phyloP scores from a whole-genome alignment of 2,888 invertebrate species.

The Drosophila flavopinicola region DNA sequence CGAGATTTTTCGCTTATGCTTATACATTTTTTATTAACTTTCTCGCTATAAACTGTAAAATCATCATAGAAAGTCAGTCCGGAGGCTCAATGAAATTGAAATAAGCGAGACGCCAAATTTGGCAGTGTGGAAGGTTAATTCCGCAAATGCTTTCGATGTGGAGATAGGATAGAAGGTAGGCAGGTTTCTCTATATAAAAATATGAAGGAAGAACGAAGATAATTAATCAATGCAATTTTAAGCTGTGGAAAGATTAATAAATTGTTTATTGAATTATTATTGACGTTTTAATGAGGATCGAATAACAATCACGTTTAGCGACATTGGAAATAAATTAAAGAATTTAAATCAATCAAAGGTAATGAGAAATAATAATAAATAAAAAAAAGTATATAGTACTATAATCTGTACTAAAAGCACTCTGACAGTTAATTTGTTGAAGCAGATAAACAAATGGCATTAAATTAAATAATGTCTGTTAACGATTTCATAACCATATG shows the following conservation, averaged over 20 bases:
- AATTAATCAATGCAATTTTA: conserved; percentile 1
- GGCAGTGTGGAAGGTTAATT: conserved; percentile 42
- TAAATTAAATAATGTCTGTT: conserved; percentile 58
- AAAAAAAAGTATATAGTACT: neutral
- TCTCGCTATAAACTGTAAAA: conserved; percentile 68
- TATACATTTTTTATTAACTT: conserved; percentile 58
- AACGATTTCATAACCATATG: conserved; percentile 61
- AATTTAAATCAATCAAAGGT: too few relatives aligned
- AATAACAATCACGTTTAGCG: too few relatives aligned
- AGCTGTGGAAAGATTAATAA: neutral
- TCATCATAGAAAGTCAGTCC: conserved; percentile 67
- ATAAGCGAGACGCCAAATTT: conserved; percentile 23
- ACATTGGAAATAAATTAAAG: too few relatives aligned
- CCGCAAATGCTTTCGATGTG: conserved; percentile 18
- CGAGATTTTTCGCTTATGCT: conserved; percentile 51
- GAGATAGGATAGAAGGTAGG: conserved; percentile 7
- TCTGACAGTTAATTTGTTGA: conserved; percentile 16
- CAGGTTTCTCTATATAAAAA: neutral
- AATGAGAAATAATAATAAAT: too few relatives aligned
- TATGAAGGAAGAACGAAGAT: neutral
- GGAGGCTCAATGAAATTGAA: conserved; percentile 40
- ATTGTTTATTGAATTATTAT: too few relatives aligned
- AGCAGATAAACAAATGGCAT: conserved; percentile 52
- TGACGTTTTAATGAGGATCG: too few relatives aligned
- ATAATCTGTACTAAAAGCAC: neutral